These are phyloP conservation scores for Nesoenas mayeri DNA, from an alignment of 2,113 vertebrate species.

Conservation along the genomic window DNA sequence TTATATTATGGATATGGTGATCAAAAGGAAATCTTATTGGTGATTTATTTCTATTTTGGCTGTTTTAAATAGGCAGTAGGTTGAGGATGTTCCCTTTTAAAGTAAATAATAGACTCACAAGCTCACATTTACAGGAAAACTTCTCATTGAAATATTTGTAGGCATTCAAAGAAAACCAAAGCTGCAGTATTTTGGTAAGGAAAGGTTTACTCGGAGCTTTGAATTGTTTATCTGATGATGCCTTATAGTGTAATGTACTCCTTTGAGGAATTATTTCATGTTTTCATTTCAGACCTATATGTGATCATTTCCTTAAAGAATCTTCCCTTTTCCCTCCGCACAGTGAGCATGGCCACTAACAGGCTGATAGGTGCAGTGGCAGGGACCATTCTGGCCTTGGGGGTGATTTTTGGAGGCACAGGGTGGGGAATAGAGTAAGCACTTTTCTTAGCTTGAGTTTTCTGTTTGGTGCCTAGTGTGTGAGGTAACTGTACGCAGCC, in stretches of 20 bases:
- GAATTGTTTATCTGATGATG: neutral
- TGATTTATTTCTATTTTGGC: neutral
- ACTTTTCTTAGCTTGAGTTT: constrained; percentile 90
- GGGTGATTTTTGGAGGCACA: constrained; percentile 99
- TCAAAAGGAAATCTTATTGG: neutral
- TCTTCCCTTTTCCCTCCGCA: constrained; percentile 93
- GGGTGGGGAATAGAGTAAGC: constrained; percentile 99
- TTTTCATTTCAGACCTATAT: constrained; percentile 64
- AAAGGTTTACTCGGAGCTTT: neutral
- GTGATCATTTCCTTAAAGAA: constrained; percentile 68
- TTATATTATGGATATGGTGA: neutral
- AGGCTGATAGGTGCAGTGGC: constrained; percentile 99
- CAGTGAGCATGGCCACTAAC: constrained; percentile 99
- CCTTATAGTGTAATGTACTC: constrained; percentile 27
- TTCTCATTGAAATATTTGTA: neutral
- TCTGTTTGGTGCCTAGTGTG: constrained; percentile 89
- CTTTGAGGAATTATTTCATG: constrained; percentile 34
- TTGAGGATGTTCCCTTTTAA: neutral
- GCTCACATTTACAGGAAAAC: neutral
- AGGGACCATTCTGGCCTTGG: constrained; percentile 99
- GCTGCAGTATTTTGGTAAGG: neutral
- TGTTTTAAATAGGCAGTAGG: neutral
- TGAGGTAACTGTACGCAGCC: constrained; percentile 76
- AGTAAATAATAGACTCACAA: neutral
- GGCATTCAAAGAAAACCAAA: neutral